Base-by-base conservation (phyloP, 2,797 vertebrate genomes). In the Phataginus tricuspis region DNA sequence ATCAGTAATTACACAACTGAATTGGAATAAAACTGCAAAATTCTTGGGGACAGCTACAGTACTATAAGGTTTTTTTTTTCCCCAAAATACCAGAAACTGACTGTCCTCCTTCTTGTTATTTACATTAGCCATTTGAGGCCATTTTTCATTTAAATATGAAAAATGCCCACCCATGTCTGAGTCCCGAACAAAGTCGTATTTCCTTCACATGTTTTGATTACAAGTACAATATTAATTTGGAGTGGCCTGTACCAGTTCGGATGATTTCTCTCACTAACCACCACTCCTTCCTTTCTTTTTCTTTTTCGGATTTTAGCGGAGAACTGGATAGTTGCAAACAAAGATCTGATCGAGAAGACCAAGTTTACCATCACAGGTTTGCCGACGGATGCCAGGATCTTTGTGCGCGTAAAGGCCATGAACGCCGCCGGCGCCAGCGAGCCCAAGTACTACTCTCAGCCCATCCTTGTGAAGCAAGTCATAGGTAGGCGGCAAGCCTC, bases 391-490 rank as follows among this genome's bases (percentile, higher is more conserved):
- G 97, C 98, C 0, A 99, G 99, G 98, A 99, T 99, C 97, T 98
- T 99, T 61, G 99, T 99, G 93, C 99, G 99, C 27, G 99, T 99
- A 88, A 99, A 99, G 98, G 99, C 99, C 42, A 97, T 99, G 83
- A 99, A 99, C 39, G 99, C 99, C 4, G 99, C 99, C 0, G 99
- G 99, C 5, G 97, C 99, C 93, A 99, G 99, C 9, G 37, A 98
- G 27, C 99, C 99, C 39, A 99, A 99, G 85, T 98, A 99, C 90
- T 98, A 99, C 92, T 99, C 99, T 90, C 99, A 99, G 97, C 98
- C 99, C 74, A 98, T 99, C 95, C 98, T 99, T 75, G 99, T 99
- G 98, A 99, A 99, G 98, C 99, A 99, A 97, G 99, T 99, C 90
- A 99, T 99, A 95, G 99, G 99, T 99, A 97, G 99, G 99, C 88